Conservation (phyloP, 2,888 invertebrate genomes). For the Acanthosepion lycidas region DNA sequence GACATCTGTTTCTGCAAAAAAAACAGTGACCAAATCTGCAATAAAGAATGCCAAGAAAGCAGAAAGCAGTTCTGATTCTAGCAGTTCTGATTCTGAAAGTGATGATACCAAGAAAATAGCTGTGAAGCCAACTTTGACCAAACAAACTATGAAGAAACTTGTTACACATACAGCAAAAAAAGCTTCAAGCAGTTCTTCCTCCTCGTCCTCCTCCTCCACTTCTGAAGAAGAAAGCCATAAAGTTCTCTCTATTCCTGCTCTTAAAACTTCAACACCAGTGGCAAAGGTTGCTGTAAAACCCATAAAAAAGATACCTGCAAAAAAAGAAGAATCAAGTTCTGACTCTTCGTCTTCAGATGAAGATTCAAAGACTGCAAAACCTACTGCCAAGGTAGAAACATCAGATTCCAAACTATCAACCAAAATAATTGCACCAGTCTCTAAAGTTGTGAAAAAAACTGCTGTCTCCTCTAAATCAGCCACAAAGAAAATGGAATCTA, state of each 20-base stretch:
- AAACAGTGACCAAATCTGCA: slow-evolving; percentile 39
- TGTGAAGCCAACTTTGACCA: slow-evolving; percentile 52
- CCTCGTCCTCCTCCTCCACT: slow-evolving; percentile 41
- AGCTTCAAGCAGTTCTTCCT: slow-evolving; percentile 49
- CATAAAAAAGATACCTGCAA: neutral
- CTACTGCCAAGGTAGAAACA: slow-evolving; percentile 34
- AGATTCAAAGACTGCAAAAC: neutral
- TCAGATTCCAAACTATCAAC: slow-evolving; percentile 44
- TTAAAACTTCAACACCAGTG: neutral
- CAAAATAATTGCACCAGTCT: slow-evolving; percentile 50
- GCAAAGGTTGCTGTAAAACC: slow-evolving; percentile 41
- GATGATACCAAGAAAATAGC: slow-evolving; percentile 57
- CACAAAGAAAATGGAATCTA: slow-evolving; percentile 45
- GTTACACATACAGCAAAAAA: slow-evolving; percentile 43
- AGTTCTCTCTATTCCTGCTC: neutral
- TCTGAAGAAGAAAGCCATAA: slow-evolving; percentile 20
- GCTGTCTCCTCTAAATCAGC: slow-evolving; percentile 40
- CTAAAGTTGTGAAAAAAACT: neutral
- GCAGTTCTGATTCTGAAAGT: slow-evolving; percentile 59
- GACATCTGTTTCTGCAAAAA: neutral
- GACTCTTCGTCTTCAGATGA: slow-evolving; percentile 45
- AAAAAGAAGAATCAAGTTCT: slow-evolving; percentile 47
- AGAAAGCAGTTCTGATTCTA: slow-evolving; percentile 50
- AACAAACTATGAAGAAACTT: slow-evolving; percentile 50
- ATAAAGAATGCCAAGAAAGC: slow-evolving; percentile 47